Evolutionary conservation across 2,113 vertebrate genomes (phyloP), one percentile per base, ranked within the genome.

Genomic region (Peucedramus taeniatus): DNA sequence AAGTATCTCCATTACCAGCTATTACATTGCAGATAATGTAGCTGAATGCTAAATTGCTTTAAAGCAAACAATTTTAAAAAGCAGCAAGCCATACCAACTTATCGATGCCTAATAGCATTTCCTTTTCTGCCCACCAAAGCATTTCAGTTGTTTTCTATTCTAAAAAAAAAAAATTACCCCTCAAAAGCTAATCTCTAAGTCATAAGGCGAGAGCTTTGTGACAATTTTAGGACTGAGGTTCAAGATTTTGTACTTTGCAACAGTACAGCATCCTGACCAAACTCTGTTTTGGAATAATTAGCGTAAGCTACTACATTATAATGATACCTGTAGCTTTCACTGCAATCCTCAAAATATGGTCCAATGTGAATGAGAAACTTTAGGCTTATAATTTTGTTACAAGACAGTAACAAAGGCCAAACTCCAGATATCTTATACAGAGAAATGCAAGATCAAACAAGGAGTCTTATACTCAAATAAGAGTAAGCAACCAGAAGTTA

Each of bases 321-420:
- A 17, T 15, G 14, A n/a, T 28, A 72, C 13, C 15, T 47, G 11
- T 15, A 39, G 47, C 45, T 92, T 69, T 50, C 28, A 77, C 40
- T 54, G 7, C 50, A 63, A 66, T 39, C 33, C 35, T 87, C 51
- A 83, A 37, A 83, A 74, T 27, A 37, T 1, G 1, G 35, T 31
- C n/a, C 68, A 74, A 39, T 0, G 0, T 3, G 3, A 53, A 53
- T 2, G 3, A 27, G 16, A 93, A 81, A 54, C 39, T 53, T 77
- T 37, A 87, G 23, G 9, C 31, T 64, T 19, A 7, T 13, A 53
- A 60, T 51, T 81, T 44, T 30, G 20, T 68, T 60, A n/a, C 24
- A 77, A 60, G 37, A 77, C 10, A 39, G 16, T 56, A 65, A 60
- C 11, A 53, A 76, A 75, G 7, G 61, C 35, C 44, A 61, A 88